phyloP scores from a whole-genome alignment of 2,888 invertebrate species.

The Yponomeuta sedellus region DNA sequence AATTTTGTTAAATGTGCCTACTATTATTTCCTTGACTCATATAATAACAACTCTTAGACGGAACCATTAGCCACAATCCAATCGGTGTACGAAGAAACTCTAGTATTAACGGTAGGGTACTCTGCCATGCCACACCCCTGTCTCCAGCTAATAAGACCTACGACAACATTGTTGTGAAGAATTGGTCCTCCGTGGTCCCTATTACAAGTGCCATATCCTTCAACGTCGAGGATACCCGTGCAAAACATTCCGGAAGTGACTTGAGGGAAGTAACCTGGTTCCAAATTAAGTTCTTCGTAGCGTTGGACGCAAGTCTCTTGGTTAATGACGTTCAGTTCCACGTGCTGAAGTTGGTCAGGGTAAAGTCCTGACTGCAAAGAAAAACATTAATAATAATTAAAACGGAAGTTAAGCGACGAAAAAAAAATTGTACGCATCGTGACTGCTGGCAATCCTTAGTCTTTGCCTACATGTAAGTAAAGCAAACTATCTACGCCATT shows the following conservation, averaged over 20 bases:
- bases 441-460: too few species aligned
- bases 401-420: too few species aligned
- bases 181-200: constrained; percentile 49
- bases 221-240: constrained; percentile 23
- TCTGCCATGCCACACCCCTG: constrained; percentile 48
- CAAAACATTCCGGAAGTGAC: constrained; percentile 29
- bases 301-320: too few species aligned
- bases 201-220: constrained; percentile 29
- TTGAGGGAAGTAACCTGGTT: constrained; percentile 1
- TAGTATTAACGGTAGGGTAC: constrained; percentile 58
- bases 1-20: too few species aligned
- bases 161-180: constrained; percentile 39
- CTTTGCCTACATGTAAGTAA: too few species aligned
- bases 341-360: too few species aligned
- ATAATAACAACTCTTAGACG: neutral
- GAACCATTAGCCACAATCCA: constrained; percentile 23
- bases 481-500: too few species aligned
- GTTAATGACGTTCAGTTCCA: too few species aligned
- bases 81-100: constrained; percentile 31
- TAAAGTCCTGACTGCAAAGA: too few species aligned
- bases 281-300: too few species aligned
- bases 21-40: neutral
- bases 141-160: constrained; percentile 59
- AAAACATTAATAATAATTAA: too few species aligned
- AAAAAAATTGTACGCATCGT: too few species aligned